Percentiles rank a stretch among this genome's conserved stretches.
Conservation (phyloP, 2,113 vertebrate genomes). For the Anser cygnoides region DNA sequence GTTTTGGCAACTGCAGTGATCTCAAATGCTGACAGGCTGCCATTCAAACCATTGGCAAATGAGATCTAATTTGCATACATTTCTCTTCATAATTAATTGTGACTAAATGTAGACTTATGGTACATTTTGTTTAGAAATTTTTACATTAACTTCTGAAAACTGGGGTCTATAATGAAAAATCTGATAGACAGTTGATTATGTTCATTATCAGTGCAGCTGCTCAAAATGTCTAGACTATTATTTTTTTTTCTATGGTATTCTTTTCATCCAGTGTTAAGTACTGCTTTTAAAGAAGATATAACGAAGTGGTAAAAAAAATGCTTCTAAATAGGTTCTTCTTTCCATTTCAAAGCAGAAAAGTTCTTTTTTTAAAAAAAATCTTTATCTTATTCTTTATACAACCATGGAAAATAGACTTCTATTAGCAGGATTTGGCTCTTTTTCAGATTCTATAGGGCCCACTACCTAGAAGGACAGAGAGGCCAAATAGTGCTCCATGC, state of each 20-base stretch:
- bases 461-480: neutral
- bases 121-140: constrained; percentile 58
- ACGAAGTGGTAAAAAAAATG: constrained; percentile 16
- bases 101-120: constrained; percentile 61
- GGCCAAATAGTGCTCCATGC: neutral
- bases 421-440: neutral
- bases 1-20: neutral
- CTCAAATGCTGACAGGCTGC: constrained; percentile 27
- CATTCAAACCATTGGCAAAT: constrained; percentile 28
- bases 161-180: constrained; percentile 16
- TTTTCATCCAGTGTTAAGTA: constrained; percentile 16
- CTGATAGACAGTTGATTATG: constrained; percentile 45
- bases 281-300: constrained; percentile 29
- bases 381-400: neutral
- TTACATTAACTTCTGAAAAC: constrained; percentile 51
- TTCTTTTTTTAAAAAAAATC: neutral
- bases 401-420: neutral
- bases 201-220: constrained; percentile 43
- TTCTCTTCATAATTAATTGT: constrained; percentile 59
- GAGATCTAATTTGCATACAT: constrained; percentile 37
- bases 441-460: neutral
- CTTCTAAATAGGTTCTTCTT: neutral
- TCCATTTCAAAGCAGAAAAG: constrained; percentile 23
- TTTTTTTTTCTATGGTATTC: neutral
- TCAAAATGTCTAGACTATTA: constrained; percentile 30